Evolutionary conservation across 2,113 vertebrate species (phyloP).

Genomic region (Paracanthobrama guichenoti): DNA sequence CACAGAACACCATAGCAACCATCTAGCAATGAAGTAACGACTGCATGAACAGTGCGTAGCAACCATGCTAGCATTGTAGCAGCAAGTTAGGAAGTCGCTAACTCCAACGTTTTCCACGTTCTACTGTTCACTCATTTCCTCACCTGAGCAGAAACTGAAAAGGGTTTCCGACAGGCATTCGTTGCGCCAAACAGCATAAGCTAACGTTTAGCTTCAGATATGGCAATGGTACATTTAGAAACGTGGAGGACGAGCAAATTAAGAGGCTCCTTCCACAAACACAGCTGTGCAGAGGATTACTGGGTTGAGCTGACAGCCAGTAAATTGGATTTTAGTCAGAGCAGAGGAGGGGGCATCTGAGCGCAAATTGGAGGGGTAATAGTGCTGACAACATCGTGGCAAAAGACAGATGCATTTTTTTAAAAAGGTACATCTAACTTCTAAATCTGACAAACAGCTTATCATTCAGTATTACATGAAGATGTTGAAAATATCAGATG

Average conservation of each 20-base stretch:
- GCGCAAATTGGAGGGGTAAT: constrained; percentile 76
- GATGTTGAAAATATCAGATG: constrained; percentile 43
- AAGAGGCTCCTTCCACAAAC: constrained; percentile 75
- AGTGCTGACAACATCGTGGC: constrained; percentile 74
- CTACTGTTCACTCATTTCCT: neutral
- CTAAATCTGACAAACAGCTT: constrained; percentile 49
- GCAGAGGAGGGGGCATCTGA: constrained; percentile 62
- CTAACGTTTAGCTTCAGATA: constrained; percentile 49
- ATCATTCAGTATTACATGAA: constrained; percentile 40
- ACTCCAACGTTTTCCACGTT: neutral
- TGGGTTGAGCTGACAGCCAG: constrained; percentile 81
- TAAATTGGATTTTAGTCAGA: constrained; percentile 84
- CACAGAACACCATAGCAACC: neutral
- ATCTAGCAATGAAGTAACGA: neutral
- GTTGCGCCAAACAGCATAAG: constrained; percentile 10
- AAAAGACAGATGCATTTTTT: constrained; percentile 72
- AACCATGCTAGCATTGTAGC: neutral
- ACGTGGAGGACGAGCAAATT: constrained; percentile 76
- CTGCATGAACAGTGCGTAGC: neutral
- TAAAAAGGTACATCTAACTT: constrained; percentile 42
- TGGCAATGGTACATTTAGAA: constrained; percentile 59
- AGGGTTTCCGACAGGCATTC: constrained; percentile 8
- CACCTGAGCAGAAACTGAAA: neutral
- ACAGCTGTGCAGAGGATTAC: constrained; percentile 79
- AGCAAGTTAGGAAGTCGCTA: neutral